A percentile compares a stretch with the other conserved stretches of the same genome.
phyloP scores from a whole-genome alignment of 2,888 invertebrate genomes.

The Thera britannica region DNA sequence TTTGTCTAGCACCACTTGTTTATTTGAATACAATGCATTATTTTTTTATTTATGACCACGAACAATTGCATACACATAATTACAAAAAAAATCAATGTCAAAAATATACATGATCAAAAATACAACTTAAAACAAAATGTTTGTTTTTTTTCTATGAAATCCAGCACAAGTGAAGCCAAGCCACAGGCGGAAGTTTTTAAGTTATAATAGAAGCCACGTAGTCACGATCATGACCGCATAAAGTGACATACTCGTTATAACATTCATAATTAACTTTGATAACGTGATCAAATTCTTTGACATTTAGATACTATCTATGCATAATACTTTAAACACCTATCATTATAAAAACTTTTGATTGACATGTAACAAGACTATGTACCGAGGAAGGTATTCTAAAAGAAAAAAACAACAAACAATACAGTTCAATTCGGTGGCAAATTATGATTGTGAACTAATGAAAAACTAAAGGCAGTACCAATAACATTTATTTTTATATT shows the following conservation, averaged over 20 bases:
- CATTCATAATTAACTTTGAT: conserved; percentile 11
- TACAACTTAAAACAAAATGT: neutral
- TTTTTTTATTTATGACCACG: too few relatives aligned
- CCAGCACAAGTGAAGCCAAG: neutral
- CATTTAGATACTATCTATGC: conserved; percentile 26
- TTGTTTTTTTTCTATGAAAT: neutral
- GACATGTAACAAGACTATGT: conserved; percentile 24
- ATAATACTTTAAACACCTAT: conserved; percentile 29
- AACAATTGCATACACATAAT: too few relatives aligned
- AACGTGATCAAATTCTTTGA: conserved; percentile 19
- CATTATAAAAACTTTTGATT: conserved; percentile 27
- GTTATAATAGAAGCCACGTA: neutral
- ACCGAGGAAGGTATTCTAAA: neutral
- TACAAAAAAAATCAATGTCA: too few relatives aligned
- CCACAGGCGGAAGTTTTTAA: neutral
- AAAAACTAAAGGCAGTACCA: too few relatives aligned
- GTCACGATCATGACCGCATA: conserved; percentile 25
- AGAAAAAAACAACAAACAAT: neutral
- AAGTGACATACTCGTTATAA: conserved; percentile 25
- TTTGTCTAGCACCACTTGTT: too few relatives aligned
- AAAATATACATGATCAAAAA: too few relatives aligned
- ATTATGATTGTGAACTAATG: too few relatives aligned
- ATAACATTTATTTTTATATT: too few relatives aligned
- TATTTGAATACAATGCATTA: too few relatives aligned
- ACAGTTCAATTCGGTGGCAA: too few relatives aligned